Percentiles rank a stretch among this genome's conserved stretches.
Conservation (phyloP, 2,888 invertebrate genomes). For the Drosophila bunnanda region DNA sequence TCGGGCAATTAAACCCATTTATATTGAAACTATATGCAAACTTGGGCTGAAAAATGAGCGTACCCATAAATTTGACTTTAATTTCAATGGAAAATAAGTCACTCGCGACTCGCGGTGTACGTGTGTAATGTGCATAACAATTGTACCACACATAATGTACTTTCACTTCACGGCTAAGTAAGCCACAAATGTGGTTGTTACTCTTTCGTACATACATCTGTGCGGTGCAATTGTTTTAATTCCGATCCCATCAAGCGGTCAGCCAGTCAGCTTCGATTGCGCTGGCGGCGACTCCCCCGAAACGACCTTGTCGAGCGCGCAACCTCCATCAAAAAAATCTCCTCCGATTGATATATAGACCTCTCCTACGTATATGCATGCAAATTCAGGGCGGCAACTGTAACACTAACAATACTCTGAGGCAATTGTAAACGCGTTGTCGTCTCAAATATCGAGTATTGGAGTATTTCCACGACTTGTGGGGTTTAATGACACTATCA, state of each 20-base stretch:
- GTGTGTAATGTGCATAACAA: slow-evolving; percentile 62
- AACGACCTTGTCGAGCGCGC: slow-evolving; percentile 59
- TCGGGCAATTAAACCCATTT: slow-evolving; percentile 68
- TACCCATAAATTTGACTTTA: slow-evolving; percentile 58
- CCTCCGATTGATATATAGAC: slow-evolving; percentile 1
- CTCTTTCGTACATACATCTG: slow-evolving; percentile 13
- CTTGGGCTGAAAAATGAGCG: slow-evolving; percentile 47
- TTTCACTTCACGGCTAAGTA: slow-evolving; percentile 74
- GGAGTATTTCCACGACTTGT: slow-evolving; percentile 48
- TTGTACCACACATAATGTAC: slow-evolving; percentile 59
- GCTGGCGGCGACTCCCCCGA: slow-evolving; percentile 11
- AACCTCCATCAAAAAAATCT: slow-evolving; percentile 13
- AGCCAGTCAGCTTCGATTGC: slow-evolving; percentile 29
- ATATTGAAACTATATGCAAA: slow-evolving; percentile 71
- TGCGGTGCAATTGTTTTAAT: slow-evolving; percentile 18
- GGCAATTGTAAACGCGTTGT: slow-evolving; percentile 69
- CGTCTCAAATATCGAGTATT: slow-evolving; percentile 64
- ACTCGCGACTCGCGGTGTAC: slow-evolving; percentile 54
- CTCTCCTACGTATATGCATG: slow-evolving; percentile 27
- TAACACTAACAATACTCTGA: slow-evolving; percentile 47
- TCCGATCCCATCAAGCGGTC: slow-evolving; percentile 70
- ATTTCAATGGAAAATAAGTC: slow-evolving; percentile 64
- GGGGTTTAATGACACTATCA: slow-evolving; percentile 64
- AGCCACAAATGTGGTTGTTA: slow-evolving; percentile 50
- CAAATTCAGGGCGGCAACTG: slow-evolving; percentile 56